Conservation (phyloP, 2,888 invertebrate species). For the Ochropleura plecta region DNA sequence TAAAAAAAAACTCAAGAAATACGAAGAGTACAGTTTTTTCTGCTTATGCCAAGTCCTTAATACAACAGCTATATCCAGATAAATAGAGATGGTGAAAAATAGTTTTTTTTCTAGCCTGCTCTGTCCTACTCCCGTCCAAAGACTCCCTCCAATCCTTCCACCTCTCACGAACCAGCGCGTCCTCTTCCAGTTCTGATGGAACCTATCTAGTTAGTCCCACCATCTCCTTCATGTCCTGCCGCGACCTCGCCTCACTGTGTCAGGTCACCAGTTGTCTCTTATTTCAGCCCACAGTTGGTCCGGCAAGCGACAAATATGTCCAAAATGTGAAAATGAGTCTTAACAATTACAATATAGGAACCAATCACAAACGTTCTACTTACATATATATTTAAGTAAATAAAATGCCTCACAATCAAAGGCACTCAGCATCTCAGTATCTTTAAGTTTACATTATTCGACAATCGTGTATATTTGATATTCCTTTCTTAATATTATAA, state of each 20-base stretch:
- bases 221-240: too few relatives aligned
- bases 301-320: too few relatives aligned
- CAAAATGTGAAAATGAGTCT: slow-evolving; percentile 11
- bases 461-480: slow-evolving; percentile 28
- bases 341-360: slow-evolving; percentile 25
- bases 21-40: background rate
- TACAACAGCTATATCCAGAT: background rate
- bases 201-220: too few relatives aligned
- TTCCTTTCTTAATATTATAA: background rate
- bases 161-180: too few relatives aligned
- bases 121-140: too few relatives aligned
- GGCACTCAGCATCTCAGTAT: slow-evolving; percentile 59
- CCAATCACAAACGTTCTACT: slow-evolving; percentile 1
- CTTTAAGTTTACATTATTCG: slow-evolving; percentile 41
- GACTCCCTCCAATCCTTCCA: too few relatives aligned
- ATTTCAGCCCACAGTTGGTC: too few relatives aligned
- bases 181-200: too few relatives aligned
- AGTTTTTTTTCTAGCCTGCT: background rate
- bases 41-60: background rate
- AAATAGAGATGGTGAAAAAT: background rate
- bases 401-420: slow-evolving; percentile 55
- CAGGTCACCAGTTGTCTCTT: too few relatives aligned
- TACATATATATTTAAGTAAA: slow-evolving; percentile 52
- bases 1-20: background rate
- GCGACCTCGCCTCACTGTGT: too few relatives aligned